Evolutionary conservation across 2,797 vertebrate genomes (phyloP), one percentile per base, ranked within the genome.

Genomic region (Sebastiscus tertius): DNA sequence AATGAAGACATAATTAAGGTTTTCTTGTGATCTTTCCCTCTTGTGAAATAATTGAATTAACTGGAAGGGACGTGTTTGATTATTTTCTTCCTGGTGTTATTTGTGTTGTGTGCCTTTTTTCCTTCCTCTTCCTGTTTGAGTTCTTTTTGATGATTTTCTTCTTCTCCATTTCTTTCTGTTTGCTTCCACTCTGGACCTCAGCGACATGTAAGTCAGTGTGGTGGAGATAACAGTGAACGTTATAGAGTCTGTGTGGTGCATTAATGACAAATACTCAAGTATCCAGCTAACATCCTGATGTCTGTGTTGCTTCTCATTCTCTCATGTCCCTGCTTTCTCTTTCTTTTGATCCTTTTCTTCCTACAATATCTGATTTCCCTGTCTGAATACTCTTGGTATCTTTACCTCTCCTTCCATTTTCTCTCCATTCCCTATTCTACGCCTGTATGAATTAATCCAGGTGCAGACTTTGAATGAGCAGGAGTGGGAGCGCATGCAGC

Each of bases 401-500:
- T 46, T 31, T 11, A 1, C 18, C 31, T 33, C 1, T 46, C 11
- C n/a, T 14, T 56, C 16, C 12, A 1, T 65, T 39, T 8, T 26
- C 22, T 59, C 12, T 72, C n/a, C 42, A 5, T 31, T 18, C 36
- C 16, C 27, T 69, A 10, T 72, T 42, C 65, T 33, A 34, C 46
- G 68, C 69, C 62, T 46, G 24, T 83, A 31, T 69, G 10, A 4
- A 1, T 60, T 3, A 3, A 36, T 74, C 0, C 90, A 99, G 98
- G 99, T 99, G 82, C 98, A 99, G 85, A 99, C 99, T 1, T 93
- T 99, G 46, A 99, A 99, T 0, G 98, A 99, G 84, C 99, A 99
- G 95, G 99, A 99, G 24, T 99, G 99, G 99, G 98, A 99, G 77
- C 96, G 99, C 5, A 97, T 97, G 76, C 99, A 99, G 87, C 98